phyloP scores from a whole-genome alignment of 2,888 invertebrate species.

The Acanthopleura granulata region DNA sequence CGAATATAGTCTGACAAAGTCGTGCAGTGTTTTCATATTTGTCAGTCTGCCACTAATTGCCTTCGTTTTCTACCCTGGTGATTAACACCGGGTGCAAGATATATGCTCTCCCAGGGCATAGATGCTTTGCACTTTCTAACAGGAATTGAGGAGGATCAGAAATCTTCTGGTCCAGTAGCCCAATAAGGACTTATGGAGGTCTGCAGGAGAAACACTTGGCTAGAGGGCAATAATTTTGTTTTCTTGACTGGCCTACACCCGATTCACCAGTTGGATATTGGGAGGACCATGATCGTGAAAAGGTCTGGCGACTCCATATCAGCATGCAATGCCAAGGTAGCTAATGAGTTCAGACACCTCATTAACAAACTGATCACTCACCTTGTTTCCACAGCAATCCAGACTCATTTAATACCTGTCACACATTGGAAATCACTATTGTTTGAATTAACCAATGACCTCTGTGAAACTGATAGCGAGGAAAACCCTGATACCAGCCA shows the following conservation, averaged over 20 bases:
- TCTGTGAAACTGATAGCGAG: neutral
- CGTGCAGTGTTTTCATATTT: neutral
- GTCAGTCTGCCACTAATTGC: neutral
- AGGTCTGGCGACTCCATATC: neutral
- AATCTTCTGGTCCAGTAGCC: neutral
- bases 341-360: slow-evolving; percentile 6
- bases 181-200: neutral
- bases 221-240: slow-evolving; percentile 5
- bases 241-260: neutral
- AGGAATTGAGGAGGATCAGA: too few relatives aligned
- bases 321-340: neutral
- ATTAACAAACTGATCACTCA: neutral
- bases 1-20: too few relatives aligned
- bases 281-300: too few relatives aligned
- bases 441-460: slow-evolving; percentile 5
- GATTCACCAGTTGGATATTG: too few relatives aligned
- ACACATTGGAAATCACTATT: neutral
- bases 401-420: slow-evolving; percentile 8
- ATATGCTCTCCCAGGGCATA: neutral
- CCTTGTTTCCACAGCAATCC: neutral
- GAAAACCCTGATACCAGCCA: too few relatives aligned
- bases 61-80: neutral
- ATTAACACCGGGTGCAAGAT: neutral
- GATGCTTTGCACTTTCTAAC: too few relatives aligned
- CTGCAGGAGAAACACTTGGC: neutral